phyloP scores from a whole-genome alignment of 2,797 vertebrate genomes.

The Enoplosus armatus region DNA sequence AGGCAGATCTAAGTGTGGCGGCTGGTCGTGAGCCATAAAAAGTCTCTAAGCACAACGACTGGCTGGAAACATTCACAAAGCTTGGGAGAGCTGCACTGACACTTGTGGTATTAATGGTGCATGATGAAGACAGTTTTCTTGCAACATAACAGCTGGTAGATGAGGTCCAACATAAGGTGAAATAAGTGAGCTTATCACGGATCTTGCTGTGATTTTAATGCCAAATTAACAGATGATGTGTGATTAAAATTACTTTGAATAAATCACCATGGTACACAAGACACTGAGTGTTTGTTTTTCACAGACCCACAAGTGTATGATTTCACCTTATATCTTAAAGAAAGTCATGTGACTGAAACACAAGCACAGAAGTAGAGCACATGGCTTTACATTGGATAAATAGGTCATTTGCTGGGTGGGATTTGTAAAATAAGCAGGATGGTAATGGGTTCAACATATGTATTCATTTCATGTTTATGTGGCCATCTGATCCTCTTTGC shows the following conservation, averaged over 20 bases:
- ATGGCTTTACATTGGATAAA: constrained; percentile 49
- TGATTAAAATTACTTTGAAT: background rate
- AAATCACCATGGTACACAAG: background rate
- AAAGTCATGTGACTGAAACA: constrained; percentile 49
- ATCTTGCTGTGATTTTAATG: background rate
- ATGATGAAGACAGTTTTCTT: constrained; percentile 4
- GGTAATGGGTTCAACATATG: constrained; percentile 52
- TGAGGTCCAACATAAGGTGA: background rate
- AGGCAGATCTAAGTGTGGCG: constrained; percentile 60
- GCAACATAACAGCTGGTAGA: background rate
- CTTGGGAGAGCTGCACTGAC: constrained; percentile 17
- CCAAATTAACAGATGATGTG: background rate
- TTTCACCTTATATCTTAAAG: constrained; percentile 31
- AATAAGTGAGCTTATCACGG: background rate
- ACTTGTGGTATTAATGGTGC: background rate
- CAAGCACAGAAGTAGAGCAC: constrained; percentile 24
- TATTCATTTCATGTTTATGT: constrained; percentile 65
- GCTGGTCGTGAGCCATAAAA: constrained; percentile 58
- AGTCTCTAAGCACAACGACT: constrained; percentile 58
- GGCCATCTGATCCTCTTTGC: constrained; percentile 73
- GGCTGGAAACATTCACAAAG: constrained; percentile 34
- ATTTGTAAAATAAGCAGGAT: constrained; percentile 71
- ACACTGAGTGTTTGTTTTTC: background rate
- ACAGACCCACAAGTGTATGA: background rate
- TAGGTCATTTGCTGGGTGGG: constrained; percentile 71